A percentile compares a stretch with the other conserved stretches of the same genome.
Conservation (phyloP, 2,888 invertebrate genomes). For the Diadegma fenestrale region DNA sequence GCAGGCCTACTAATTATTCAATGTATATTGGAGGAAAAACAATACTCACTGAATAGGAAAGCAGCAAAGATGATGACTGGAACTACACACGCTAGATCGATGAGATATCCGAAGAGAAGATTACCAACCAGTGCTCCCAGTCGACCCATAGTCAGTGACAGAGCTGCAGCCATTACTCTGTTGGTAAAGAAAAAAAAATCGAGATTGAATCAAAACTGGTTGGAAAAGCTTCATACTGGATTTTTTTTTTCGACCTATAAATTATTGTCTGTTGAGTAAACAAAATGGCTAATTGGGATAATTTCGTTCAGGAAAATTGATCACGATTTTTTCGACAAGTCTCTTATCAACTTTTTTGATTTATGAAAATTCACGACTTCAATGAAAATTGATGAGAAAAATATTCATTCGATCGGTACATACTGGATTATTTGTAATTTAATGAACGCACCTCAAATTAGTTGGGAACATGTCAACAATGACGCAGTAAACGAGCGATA, state of each 20-base stretch:
- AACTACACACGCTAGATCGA: conserved; percentile 92
- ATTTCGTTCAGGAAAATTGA: not conserved
- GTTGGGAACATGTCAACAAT: conserved; percentile 93
- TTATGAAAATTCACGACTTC: not conserved
- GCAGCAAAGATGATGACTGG: conserved; percentile 91
- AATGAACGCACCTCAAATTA: conserved; percentile 89
- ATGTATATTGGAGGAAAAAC: not conserved
- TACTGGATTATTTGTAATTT: conserved; percentile 91
- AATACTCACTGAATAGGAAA: conserved; percentile 90
- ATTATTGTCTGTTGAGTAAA: not conserved
- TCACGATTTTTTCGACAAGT: not conserved
- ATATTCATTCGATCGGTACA: too few species aligned
- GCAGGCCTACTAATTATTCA: not conserved
- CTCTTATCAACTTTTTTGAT: not conserved
- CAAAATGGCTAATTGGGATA: not conserved
- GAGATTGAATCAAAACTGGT: not conserved
- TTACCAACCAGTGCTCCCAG: conserved; percentile 91
- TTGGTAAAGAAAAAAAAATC: not conserved
- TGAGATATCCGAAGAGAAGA: conserved; percentile 91
- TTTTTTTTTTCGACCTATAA: not conserved
- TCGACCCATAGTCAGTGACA: conserved; percentile 88
- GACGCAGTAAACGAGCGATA: conserved; percentile 92
- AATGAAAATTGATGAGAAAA: not conserved
- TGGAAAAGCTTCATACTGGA: too few species aligned
- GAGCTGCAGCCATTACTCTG: conserved; percentile 75